Conservation (phyloP, 2,888 invertebrate species). For the Himalopsyche japonica region DNA sequence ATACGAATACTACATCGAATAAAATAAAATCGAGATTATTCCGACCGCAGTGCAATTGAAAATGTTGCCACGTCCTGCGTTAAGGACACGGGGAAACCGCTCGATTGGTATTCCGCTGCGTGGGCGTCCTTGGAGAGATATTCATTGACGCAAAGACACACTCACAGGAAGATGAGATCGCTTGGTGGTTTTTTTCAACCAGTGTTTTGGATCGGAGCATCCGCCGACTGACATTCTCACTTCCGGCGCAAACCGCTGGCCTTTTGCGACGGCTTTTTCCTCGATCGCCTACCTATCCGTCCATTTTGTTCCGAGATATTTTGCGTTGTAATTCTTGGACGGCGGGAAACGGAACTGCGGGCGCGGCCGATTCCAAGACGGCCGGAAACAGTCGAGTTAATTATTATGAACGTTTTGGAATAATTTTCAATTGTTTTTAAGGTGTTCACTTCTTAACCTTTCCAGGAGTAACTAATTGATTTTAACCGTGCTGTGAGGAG, state of each 20-base stretch:
- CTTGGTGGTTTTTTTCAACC: constrained; percentile 17
- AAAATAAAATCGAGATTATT: neutral
- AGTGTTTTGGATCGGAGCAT: neutral
- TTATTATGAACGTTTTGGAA: neutral
- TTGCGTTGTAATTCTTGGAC: neutral
- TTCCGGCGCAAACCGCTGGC: constrained; percentile 25
- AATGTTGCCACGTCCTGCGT: neutral
- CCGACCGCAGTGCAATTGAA: neutral
- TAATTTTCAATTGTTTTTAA: too few relatives aligned
- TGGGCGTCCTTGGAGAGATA: neutral
- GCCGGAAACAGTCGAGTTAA: neutral
- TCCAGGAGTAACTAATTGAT: too few relatives aligned
- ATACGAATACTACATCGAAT: neutral
- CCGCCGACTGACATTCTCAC: constrained; percentile 21
- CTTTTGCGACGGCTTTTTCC: constrained; percentile 20
- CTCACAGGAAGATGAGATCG: constrained; percentile 12
- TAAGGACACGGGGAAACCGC: neutral
- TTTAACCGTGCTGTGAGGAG: too few relatives aligned
- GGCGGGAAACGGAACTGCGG: neutral
- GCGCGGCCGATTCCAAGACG: neutral
- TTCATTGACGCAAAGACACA: constrained; percentile 6
- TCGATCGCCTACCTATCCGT: neutral
- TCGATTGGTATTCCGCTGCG: neutral
- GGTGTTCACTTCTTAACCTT: too few relatives aligned
- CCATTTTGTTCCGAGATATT: neutral